Percentiles rank a stretch among this genome's conserved stretches.
These are phyloP conservation scores for Malurus alboscapulatus DNA, from an alignment of 2,113 vertebrate genomes.

Conservation along the genomic window DNA sequence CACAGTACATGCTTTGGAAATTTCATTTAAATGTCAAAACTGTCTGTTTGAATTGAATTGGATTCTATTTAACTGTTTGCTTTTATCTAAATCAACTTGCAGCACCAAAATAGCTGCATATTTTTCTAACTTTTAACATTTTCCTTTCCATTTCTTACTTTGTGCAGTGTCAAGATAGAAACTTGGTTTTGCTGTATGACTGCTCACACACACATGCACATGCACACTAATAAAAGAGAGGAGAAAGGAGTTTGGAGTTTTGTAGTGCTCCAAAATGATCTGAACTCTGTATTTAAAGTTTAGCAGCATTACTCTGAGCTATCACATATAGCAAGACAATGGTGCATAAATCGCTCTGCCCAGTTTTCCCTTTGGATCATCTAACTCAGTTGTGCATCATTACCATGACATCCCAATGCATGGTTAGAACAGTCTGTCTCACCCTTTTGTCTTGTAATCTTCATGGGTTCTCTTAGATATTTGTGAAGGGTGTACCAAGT, in stretches of 20 bases:
- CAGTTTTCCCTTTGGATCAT: not conserved
- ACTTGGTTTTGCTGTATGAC: not conserved
- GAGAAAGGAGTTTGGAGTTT: not conserved
- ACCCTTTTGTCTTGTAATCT: not conserved
- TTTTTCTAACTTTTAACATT: constrained; percentile 37
- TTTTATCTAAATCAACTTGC: constrained; percentile 37
- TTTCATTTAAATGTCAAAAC: constrained; percentile 61
- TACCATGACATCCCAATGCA: not conserved
- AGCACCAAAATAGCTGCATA: not conserved
- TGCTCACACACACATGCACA: rapidly evolving
- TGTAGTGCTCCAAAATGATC: not conserved
- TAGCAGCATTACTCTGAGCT: not conserved
- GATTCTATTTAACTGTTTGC: constrained; percentile 38
- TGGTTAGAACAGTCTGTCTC: not conserved
- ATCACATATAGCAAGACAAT: not conserved
- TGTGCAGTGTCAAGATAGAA: not conserved
- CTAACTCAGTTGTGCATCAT: not conserved
- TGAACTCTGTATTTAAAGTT: not conserved
- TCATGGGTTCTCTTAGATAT: not conserved
- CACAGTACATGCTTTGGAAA: constrained; percentile 27
- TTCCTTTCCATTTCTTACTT: constrained; percentile 12
- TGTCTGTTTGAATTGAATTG: constrained; percentile 20
- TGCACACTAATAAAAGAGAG: rapidly evolving
- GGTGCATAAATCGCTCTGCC: not conserved
- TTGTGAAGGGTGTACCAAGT: not conserved